phyloP scores from a whole-genome alignment of 2,113 vertebrate species.

The Gila orcuttii region DNA sequence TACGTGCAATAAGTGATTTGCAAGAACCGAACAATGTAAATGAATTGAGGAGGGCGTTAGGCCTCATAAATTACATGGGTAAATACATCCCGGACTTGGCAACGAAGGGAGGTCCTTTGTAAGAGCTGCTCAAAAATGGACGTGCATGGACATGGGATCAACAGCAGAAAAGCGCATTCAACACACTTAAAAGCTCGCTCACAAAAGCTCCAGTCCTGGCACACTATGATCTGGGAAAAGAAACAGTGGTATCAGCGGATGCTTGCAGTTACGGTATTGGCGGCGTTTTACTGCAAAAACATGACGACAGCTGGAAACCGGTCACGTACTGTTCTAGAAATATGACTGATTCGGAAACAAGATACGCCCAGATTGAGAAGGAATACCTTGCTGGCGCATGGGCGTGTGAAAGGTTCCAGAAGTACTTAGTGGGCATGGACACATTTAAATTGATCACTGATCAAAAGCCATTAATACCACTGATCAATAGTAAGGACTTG shows the following conservation, averaged over 20 bases:
- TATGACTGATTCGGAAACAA: constrained; percentile 25
- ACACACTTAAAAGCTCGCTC: not conserved
- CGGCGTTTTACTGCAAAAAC: constrained; percentile 25
- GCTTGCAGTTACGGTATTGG: constrained; percentile 42
- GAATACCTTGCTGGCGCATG: constrained; percentile 12
- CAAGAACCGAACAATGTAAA: not conserved
- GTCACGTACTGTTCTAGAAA: constrained; percentile 43
- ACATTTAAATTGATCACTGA: constrained; percentile 57
- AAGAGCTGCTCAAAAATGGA: too few relatives aligned
- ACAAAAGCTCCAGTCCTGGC: not conserved
- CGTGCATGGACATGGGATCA: too few relatives aligned
- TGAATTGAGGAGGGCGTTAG: not conserved
- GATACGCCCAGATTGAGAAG: constrained; percentile 9
- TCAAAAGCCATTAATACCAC: constrained; percentile 57
- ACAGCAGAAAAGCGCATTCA: not conserved
- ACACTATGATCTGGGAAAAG: not conserved
- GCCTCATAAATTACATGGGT: not conserved
- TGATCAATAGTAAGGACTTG: constrained; percentile 60
- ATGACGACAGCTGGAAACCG: constrained; percentile 17
- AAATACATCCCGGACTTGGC: not conserved
- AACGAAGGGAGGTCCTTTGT: not conserved
- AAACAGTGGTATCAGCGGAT: constrained; percentile 41
- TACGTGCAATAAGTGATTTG: not conserved
- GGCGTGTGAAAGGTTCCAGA: constrained; percentile 61
- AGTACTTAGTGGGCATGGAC: constrained; percentile 59